A percentile compares a stretch with the other conserved stretches of the same genome.
Evolutionary conservation across 2,888 invertebrate genomes (phyloP).

Genomic region (Platycheirus albimanus): DNA sequence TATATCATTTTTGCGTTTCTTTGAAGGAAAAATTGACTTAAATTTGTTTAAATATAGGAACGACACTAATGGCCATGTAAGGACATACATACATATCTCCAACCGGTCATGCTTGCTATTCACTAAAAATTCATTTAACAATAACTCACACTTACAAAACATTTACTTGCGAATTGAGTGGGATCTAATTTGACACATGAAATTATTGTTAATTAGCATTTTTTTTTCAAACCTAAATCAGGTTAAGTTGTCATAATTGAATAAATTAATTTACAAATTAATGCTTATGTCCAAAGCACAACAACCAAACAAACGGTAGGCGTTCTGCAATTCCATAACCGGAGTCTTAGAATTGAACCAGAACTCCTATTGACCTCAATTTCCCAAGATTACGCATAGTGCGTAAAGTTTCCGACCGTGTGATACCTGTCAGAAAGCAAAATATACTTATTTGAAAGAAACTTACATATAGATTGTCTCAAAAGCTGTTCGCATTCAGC

Average conservation of each 20-base stretch:
- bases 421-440: too few species aligned
- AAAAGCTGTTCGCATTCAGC: constrained; percentile 6
- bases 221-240: constrained; percentile 13
- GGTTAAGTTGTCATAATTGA: constrained; percentile 9
- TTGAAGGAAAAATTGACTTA: too few species aligned
- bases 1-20: too few species aligned
- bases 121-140: too few species aligned
- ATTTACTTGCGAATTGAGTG: constrained; percentile 7
- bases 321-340: constrained; percentile 40
- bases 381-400: too few species aligned
- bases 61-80: too few species aligned
- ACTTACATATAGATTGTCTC: not conserved
- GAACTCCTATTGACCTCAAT: too few species aligned
- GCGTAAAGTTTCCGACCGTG: too few species aligned
- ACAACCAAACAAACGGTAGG: constrained; percentile 21
- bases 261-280: constrained; percentile 31
- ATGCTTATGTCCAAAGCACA: constrained; percentile 15
- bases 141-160: not conserved
- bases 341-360: constrained; percentile 2
- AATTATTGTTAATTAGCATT: not conserved
- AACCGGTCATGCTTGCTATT: too few species aligned
- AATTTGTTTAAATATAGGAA: too few species aligned
- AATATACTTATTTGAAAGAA: not conserved
- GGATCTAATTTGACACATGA: constrained; percentile 50
- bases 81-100: too few species aligned